phyloP scores from a whole-genome alignment of 2,797 vertebrate genomes.

The Ctenopoma multispine region DNA sequence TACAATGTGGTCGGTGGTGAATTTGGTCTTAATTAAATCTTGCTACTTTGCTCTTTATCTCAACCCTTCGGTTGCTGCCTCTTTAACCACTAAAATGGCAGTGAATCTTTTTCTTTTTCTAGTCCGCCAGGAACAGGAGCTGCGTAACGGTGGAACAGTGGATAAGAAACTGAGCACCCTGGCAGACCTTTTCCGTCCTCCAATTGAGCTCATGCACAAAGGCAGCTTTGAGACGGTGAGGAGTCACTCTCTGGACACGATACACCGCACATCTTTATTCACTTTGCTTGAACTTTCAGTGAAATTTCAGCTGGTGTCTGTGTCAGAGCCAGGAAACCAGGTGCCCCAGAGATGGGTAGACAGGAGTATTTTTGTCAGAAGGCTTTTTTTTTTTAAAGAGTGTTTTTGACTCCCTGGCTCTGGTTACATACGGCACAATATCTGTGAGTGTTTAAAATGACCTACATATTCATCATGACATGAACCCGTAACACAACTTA shows the following conservation, averaged over 20 bases:
- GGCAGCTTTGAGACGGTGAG: slow-evolving; percentile 99
- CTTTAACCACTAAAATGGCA: slow-evolving; percentile 15
- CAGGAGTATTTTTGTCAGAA: background rate
- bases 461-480: background rate
- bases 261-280: slow-evolving; percentile 33
- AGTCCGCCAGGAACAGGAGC: slow-evolving; percentile 99
- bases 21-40: background rate
- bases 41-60: background rate
- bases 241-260: slow-evolving; percentile 45
- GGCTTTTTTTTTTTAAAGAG: background rate
- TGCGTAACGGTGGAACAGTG: slow-evolving; percentile 95
- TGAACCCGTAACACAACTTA: background rate
- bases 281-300: slow-evolving; percentile 47
- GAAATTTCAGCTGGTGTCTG: slow-evolving; percentile 40
- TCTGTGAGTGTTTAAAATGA: background rate
- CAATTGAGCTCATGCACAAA: slow-evolving; percentile 99
- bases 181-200: slow-evolving; percentile 98
- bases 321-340: slow-evolving; percentile 23
- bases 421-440: background rate
- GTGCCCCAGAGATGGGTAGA: background rate
- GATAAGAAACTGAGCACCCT: slow-evolving; percentile 99
- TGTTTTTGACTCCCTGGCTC: slow-evolving; percentile 1
- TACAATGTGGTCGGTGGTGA: background rate
- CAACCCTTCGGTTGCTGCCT: slow-evolving; percentile 3
- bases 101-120: slow-evolving; percentile 39